phyloP scores from a whole-genome alignment of 2,888 invertebrate genomes.

The Rhingia campestris region DNA sequence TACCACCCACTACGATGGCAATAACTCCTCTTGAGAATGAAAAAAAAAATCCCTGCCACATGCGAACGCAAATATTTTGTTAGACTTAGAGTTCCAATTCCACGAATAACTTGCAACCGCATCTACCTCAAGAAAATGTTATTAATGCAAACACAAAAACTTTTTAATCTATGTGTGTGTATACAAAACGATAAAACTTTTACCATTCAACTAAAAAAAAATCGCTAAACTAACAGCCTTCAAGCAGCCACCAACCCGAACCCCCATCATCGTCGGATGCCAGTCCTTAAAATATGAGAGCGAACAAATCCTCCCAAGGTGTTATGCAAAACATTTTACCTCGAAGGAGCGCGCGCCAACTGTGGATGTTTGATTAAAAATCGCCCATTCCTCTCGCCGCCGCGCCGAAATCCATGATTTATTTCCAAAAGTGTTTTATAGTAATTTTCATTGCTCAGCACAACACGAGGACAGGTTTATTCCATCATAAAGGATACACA shows the following conservation, averaged over 20 bases:
- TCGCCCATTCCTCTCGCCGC: conserved; percentile 26
- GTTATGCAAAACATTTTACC: conserved; percentile 53
- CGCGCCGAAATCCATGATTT: conserved; percentile 71
- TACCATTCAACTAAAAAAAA: conserved; percentile 44
- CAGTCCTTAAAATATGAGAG: background rate
- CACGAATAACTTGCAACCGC: background rate
- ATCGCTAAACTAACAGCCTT: conserved; percentile 38
- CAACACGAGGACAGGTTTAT: conserved; percentile 70
- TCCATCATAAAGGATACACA: conserved; percentile 57
- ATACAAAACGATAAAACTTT: conserved; percentile 46
- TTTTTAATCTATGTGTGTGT: conserved; percentile 19
- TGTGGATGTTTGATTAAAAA: conserved; percentile 73
- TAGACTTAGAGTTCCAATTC: background rate
- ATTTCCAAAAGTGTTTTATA: conserved; percentile 68
- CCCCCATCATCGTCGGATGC: background rate
- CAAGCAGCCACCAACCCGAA: background rate
- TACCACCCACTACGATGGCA: conserved; percentile 48
- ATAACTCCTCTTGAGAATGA: conserved; percentile 31
- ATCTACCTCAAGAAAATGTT: conserved; percentile 39
- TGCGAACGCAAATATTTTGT: background rate
- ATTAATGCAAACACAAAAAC: conserved; percentile 50
- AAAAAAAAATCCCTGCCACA: conserved; percentile 9
- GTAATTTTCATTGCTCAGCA: conserved; percentile 69
- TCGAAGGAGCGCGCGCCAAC: conserved; percentile 50
- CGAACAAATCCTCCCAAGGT: conserved; percentile 30